These are phyloP conservation scores for Acanthisitta chloris DNA, from an alignment of 2,113 vertebrate genomes.

Conservation along the genomic window DNA sequence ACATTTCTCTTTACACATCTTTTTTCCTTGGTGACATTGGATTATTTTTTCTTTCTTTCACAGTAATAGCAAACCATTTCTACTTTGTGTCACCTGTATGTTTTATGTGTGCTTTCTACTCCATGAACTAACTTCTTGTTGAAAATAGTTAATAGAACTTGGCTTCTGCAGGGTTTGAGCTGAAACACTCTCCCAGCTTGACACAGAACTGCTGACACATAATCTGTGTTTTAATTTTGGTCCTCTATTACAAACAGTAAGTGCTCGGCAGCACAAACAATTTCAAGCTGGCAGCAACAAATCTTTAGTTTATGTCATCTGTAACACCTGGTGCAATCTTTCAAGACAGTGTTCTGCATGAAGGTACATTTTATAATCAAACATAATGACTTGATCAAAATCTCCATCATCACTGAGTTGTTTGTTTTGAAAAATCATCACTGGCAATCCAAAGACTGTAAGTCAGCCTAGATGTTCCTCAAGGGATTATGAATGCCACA, in stretches of 20 bases:
- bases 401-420: not conserved
- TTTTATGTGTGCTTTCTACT: not conserved
- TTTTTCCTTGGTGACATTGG: not conserved
- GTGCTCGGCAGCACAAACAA: not conserved
- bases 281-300: not conserved
- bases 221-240: not conserved
- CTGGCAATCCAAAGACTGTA: not conserved
- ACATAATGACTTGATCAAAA: not conserved
- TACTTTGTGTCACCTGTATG: not conserved
- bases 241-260: not conserved
- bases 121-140: not conserved
- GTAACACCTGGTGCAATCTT: not conserved
- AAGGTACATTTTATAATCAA: not conserved
- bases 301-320: not conserved
- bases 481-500: not conserved
- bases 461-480: not conserved
- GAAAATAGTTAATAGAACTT: not conserved
- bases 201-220: not conserved
- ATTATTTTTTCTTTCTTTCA: not conserved
- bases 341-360: not conserved
- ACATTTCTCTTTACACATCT: not conserved
- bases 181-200: not conserved
- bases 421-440: not conserved
- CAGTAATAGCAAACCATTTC: not conserved
- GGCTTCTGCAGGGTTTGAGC: not conserved